A percentile compares a stretch with the other conserved stretches of the same genome.
These are phyloP conservation scores for Nixonia krombeini DNA, from an alignment of 1,140 invertebrate genomes.

Conservation along the genomic window DNA sequence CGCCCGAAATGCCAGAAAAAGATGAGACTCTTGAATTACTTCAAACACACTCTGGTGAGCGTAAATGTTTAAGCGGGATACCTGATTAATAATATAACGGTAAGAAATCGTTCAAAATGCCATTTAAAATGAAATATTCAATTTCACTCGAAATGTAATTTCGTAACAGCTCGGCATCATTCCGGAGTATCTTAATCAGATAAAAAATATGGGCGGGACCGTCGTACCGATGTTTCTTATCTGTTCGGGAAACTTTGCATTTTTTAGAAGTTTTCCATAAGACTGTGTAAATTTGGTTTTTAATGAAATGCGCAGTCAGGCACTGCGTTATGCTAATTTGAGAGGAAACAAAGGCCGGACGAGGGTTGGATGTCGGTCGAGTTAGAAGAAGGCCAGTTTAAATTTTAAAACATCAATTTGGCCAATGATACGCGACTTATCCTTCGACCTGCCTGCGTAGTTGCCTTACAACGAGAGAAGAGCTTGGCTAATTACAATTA, in stretches of 20 bases:
- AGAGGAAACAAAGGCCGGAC: conserved; percentile 11
- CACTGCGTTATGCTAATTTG: conserved; percentile 34
- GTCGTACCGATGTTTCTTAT: too few species aligned
- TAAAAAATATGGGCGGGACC: too few species aligned
- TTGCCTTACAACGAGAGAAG: conserved; percentile 21
- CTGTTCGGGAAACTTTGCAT: conserved; percentile 7
- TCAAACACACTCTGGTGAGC: too few species aligned
- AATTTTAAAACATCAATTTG: conserved; percentile 41
- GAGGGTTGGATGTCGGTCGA: conserved; percentile 8
- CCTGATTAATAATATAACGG: too few species aligned
- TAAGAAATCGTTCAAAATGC: too few species aligned
- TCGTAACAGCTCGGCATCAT: too few species aligned
- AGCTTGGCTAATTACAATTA: conserved; percentile 50
- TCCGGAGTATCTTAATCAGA: too few species aligned
- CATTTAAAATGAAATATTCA: too few species aligned
- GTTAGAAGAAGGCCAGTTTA: conserved; percentile 14
- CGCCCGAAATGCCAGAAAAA: too few species aligned
- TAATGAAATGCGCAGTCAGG: conserved; percentile 33
- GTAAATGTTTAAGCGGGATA: too few species aligned
- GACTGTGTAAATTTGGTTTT: conserved; percentile 13
- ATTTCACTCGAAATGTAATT: too few species aligned
- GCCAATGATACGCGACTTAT: conserved; percentile 23
- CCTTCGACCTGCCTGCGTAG: conserved; percentile 1
- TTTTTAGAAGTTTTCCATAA: conserved; percentile 17
- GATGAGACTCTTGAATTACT: too few species aligned